Percentiles rank a stretch among this genome's conserved stretches.
Evolutionary conservation across 2,888 invertebrate genomes (phyloP).

Genomic region (Lasius platythorax): DNA sequence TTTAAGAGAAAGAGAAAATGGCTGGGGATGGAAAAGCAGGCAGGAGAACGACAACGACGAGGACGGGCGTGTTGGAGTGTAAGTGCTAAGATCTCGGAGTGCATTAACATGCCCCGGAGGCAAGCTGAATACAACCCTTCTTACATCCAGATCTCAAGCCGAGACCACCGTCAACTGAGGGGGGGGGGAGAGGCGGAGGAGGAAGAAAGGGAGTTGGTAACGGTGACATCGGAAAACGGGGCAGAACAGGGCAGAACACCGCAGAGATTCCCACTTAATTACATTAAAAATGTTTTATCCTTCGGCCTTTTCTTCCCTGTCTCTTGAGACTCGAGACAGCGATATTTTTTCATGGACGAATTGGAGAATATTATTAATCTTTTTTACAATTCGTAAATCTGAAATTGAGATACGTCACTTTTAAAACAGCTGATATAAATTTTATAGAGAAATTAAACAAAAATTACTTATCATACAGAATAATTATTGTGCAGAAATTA

Average conservation of each 20-base stretch:
- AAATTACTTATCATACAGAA: conserved; percentile 10
- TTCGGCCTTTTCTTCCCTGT: conserved; percentile 51
- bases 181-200: conserved; percentile 60
- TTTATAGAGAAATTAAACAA: neutral
- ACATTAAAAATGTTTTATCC: conserved; percentile 85
- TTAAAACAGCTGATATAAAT: neutral
- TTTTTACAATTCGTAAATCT: neutral
- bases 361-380: conserved; percentile 35
- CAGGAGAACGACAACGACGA: conserved; percentile 67
- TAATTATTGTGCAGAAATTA: neutral
- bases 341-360: conserved; percentile 51
- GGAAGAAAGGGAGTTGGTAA: conserved; percentile 62
- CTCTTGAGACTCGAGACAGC: conserved; percentile 42
- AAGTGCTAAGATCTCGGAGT: conserved; percentile 86
- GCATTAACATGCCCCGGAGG: conserved; percentile 86
- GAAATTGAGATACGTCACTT: neutral
- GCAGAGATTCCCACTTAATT: conserved; percentile 85
- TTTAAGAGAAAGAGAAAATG: conserved; percentile 86
- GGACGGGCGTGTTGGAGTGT: conserved; percentile 85
- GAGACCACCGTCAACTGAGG: conserved; percentile 77
- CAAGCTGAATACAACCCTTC: conserved; percentile 86
- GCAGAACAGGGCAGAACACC: conserved; percentile 71
- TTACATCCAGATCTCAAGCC: conserved; percentile 83
- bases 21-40: conserved; percentile 77
- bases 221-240: conserved; percentile 33